Evolutionary conservation across 2,797 vertebrate species (phyloP).

Genomic region (Tapera naevia): DNA sequence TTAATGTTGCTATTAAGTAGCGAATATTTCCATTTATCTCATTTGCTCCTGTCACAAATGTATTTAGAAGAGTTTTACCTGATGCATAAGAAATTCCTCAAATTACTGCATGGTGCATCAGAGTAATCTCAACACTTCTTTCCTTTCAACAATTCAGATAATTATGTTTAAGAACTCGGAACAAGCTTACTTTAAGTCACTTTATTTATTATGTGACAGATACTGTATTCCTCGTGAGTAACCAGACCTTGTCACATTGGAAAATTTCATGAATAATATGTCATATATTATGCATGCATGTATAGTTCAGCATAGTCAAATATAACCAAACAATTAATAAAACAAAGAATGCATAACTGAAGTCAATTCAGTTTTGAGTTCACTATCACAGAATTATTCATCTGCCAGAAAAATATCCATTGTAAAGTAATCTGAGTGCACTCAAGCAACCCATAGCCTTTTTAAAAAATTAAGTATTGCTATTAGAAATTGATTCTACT

Average conservation of each 20-base stretch:
- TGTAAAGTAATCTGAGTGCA: constrained; percentile 50
- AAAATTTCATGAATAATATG: constrained; percentile 57
- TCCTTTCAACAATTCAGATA: constrained; percentile 54
- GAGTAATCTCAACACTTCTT: constrained; percentile 43
- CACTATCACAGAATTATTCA: constrained; percentile 43
- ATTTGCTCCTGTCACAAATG: constrained; percentile 21
- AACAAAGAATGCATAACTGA: constrained; percentile 47
- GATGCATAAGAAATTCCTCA: not conserved
- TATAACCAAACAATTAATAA: constrained; percentile 65
- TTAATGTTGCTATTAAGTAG: not conserved
- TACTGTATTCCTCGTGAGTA: constrained; percentile 48
- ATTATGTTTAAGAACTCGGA: constrained; percentile 59
- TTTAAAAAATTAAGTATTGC: constrained; percentile 46
- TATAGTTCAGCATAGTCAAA: constrained; percentile 49
- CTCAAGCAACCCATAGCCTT: constrained; percentile 36
- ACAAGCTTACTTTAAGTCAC: constrained; percentile 22
- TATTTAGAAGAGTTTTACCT: constrained; percentile 8
- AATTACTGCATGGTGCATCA: not conserved
- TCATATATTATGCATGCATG: constrained; percentile 58
- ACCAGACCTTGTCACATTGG: constrained; percentile 32
- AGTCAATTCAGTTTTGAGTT: constrained; percentile 12
- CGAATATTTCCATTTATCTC: constrained; percentile 18
- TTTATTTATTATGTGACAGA: constrained; percentile 40
- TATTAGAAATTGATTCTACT: constrained; percentile 56
- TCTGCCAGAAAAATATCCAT: constrained; percentile 38